phyloP scores from a whole-genome alignment of 2,113 vertebrate species.

The Ctenodactylus gundi region DNA sequence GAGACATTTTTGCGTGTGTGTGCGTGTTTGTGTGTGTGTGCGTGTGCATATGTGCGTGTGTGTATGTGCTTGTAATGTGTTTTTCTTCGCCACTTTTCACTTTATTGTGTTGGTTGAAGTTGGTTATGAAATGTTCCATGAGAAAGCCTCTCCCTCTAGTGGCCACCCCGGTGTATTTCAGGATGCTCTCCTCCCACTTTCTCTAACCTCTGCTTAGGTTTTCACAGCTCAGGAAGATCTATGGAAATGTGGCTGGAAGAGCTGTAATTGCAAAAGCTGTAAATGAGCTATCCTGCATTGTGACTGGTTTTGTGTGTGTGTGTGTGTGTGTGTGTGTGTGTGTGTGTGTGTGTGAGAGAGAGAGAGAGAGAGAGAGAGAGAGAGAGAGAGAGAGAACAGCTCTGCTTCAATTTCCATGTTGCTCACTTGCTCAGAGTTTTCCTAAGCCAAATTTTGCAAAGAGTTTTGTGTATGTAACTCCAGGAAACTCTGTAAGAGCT shows the following conservation, averaged over 20 bases:
- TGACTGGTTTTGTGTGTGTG: neutral
- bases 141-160: conserved; percentile 62
- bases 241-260: neutral
- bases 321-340: no score
- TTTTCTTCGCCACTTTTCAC: neutral
- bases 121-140: neutral
- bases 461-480: neutral
- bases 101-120: neutral
- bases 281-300: neutral
- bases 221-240: neutral
- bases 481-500: neutral
- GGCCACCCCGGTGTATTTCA: neutral
- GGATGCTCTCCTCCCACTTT: neutral
- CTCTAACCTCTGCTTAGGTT: neutral
- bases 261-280: neutral
- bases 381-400: neutral
- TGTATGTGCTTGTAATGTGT: neutral
- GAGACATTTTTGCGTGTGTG: no score
- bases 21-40: no score
- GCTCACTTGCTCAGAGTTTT: neutral
- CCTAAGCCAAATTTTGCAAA: neutral
- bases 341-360: neutral
- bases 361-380: neutral
- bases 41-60: neutral
- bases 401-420: neutral